A percentile compares a stretch with the other conserved stretches of the same genome.
These are phyloP conservation scores for Anisognathus igniventris DNA, from an alignment of 2,797 vertebrate genomes.

Conservation along the genomic window DNA sequence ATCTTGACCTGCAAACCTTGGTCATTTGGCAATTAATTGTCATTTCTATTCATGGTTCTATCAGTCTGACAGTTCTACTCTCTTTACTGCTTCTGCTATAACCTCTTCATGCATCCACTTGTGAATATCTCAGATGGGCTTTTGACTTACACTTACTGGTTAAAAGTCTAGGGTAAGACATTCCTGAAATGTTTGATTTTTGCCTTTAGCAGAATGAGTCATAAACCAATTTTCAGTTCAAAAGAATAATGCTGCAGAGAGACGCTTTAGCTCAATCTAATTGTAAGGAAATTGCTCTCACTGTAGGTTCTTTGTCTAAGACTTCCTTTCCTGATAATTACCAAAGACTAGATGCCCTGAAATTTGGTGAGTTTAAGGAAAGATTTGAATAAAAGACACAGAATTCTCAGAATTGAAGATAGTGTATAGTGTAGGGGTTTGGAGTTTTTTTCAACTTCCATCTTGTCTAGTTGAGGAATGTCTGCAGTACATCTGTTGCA, in stretches of 20 bases:
- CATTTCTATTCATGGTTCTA: not conserved
- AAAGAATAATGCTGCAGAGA: not conserved
- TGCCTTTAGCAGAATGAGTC: not conserved
- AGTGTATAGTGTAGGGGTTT: fast-evolving
- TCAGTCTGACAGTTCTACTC: not conserved
- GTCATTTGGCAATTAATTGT: not conserved
- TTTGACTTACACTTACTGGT: not conserved
- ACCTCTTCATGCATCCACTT: not conserved
- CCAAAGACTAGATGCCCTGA: not conserved
- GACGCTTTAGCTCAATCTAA: not conserved
- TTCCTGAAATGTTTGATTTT: not conserved
- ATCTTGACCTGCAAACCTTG: not conserved
- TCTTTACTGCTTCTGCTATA: not conserved
- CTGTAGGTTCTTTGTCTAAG: not conserved
- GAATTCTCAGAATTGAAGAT: not conserved
- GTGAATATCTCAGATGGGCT: not conserved
- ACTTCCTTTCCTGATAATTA: not conserved
- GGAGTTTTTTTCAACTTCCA: not conserved
- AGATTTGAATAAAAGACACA: not conserved
- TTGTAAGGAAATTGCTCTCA: not conserved
- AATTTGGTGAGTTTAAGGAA: not conserved
- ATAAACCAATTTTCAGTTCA: not conserved
- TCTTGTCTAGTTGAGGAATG: not conserved
- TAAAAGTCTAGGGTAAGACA: not conserved
- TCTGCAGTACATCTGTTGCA: not conserved